A percentile compares a stretch with the other conserved stretches of the same genome.
Evolutionary conservation across 2,113 vertebrate genomes (phyloP).

Genomic region (Sturnira hondurensis): DNA sequence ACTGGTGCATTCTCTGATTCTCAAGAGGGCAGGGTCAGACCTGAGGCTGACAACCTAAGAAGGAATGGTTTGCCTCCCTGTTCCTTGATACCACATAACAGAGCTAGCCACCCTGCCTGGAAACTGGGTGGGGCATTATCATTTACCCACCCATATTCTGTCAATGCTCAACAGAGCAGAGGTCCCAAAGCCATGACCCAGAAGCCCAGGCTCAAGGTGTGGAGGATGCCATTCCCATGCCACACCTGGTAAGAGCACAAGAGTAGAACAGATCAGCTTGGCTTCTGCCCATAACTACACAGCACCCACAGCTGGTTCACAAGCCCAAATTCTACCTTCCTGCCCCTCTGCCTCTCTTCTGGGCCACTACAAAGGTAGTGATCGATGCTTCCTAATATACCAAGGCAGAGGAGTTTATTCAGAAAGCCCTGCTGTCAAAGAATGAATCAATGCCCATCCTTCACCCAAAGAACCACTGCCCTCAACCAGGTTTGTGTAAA

Average conservation of each 20-base stretch:
- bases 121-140: neutral
- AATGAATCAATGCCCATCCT: conserved; percentile 36
- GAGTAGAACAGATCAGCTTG: neutral
- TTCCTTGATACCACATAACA: neutral
- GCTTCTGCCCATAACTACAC: neutral
- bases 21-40: neutral
- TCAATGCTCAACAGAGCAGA: neutral
- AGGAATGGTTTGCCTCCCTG: neutral
- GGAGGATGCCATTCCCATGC: too few relatives aligned
- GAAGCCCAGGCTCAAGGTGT: neutral
- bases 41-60: neutral
- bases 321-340: neutral
- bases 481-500: neutral
- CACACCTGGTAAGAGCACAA: neutral
- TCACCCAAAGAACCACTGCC: neutral
- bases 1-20: neutral
- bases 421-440: conserved; percentile 2
- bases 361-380: neutral
- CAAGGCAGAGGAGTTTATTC: neutral
- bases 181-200: neutral
- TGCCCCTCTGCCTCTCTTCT: neutral
- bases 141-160: neutral
- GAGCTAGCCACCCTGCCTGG: neutral
- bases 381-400: neutral
- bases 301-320: rapidly evolving